A percentile compares a stretch with the other conserved stretches of the same genome.
These are phyloP conservation scores for Epinephelus fuscoguttatus DNA, from an alignment of 2,113 vertebrate genomes.

Conservation along the genomic window DNA sequence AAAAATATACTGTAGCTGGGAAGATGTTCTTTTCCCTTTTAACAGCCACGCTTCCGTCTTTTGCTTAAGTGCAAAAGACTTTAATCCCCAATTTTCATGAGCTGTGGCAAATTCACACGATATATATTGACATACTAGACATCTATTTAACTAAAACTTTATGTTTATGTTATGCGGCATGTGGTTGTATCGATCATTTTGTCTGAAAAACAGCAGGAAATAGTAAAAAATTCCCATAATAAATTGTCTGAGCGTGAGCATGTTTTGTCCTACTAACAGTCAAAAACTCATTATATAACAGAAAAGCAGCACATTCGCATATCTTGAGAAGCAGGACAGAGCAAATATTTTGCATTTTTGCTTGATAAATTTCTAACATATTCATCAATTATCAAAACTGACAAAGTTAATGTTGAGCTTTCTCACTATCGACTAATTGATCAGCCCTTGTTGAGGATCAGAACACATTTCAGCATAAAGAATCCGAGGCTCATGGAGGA, in stretches of 20 bases:
- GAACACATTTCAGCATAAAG: slow-evolving; percentile 18
- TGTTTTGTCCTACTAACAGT: background rate
- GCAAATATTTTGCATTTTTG: rapidly evolving
- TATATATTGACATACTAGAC: too few relatives aligned
- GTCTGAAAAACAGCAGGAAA: too few relatives aligned
- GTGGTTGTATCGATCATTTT: too few relatives aligned
- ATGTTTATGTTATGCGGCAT: too few relatives aligned
- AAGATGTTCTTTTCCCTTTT: background rate
- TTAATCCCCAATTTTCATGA: too few relatives aligned
- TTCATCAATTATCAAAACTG: background rate
- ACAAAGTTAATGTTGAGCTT: background rate
- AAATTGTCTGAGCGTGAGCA: background rate
- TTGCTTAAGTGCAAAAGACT: background rate
- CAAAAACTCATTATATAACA: background rate
- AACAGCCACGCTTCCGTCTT: background rate
- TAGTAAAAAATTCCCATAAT: background rate
- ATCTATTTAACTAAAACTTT: too few relatives aligned
- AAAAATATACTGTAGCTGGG: background rate
- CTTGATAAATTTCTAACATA: background rate
- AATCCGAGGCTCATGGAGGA: background rate
- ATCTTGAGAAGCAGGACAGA: background rate
- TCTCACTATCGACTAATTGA: background rate
- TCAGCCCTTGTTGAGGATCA: background rate
- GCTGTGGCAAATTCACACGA: too few relatives aligned
- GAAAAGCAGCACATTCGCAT: background rate